phyloP scores from a whole-genome alignment of 2,113 vertebrate genomes.

The Grammomys dolichurus region DNA sequence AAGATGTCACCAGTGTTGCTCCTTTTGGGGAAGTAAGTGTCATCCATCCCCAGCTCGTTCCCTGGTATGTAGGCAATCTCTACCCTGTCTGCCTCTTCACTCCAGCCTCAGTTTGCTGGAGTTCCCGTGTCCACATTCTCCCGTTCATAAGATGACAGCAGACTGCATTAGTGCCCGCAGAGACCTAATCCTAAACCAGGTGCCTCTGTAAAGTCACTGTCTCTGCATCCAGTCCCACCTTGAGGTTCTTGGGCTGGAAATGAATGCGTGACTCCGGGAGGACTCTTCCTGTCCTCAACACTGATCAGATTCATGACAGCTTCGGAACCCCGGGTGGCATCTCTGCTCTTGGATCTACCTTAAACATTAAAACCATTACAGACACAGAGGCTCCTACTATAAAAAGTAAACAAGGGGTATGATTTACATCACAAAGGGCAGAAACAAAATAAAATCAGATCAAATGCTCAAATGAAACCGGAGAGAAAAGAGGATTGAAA shows the following conservation, averaged over 20 bases:
- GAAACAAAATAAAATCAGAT: neutral
- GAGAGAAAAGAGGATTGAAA: neutral
- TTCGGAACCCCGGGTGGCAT: fast-evolving
- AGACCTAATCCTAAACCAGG: neutral
- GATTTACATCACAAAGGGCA: neutral
- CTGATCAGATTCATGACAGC: neutral
- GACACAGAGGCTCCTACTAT: neutral
- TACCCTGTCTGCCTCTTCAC: neutral
- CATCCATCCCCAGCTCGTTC: neutral
- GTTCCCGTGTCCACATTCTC: neutral
- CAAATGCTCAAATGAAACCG: neutral
- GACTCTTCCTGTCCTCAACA: no score
- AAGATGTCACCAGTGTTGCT: neutral
- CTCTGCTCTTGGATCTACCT: neutral
- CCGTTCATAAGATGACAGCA: no score
- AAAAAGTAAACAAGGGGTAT: neutral
- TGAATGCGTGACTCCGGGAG: no score
- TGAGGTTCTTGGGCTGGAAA: neutral
- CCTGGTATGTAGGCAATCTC: no score
- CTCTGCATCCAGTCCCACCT: neutral
- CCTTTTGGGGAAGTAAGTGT: neutral
- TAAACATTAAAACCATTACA: neutral
- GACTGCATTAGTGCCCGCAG: no score
- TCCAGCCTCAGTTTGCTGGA: fast-evolving
- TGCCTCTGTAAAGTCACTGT: neutral